Base-by-base conservation (phyloP, 2,888 invertebrate species). In the Parnassius orleans region DNA sequence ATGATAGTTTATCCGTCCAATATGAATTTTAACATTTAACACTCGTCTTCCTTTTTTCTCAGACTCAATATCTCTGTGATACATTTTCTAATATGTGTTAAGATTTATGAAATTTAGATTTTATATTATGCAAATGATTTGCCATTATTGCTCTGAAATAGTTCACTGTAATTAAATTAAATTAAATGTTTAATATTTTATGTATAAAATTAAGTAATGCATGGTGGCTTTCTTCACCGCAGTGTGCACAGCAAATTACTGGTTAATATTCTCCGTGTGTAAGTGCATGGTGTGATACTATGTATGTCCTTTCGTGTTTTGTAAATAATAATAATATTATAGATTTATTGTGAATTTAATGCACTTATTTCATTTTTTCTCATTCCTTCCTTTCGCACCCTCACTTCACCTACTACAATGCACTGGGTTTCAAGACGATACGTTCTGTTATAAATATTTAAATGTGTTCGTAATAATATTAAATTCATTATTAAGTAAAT, bases 251-350 rank as follows among this genome's bases (percentile, higher is more conserved):
- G 89, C 88, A 87, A 87, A 83, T 75, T 80, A 80, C 81, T 83
- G 80, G 78, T 82, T 82, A 70, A 79, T 79, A 79, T 79, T 83
- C 63, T 80, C 81, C 80, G 77, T 86, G 78, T 87, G 81, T 89
- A 87, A 90, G 90, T 92, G 92, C 92, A 92, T 92, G 92, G 89
- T 87, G 90, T 89, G 89, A 86, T 89, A 82, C 87, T 88, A 82
- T 86, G 79, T 86, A 81, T 77, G 71, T 73, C 70, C 71, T 74
- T 75, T 78, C 80, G 80, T 84, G 80, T 86, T 79, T 84, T 92
- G 88, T 92, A 90, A 89, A 90, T 89, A 91, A 87, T 89, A 84
- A 83, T 82, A 83, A 80, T 82, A 83, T 81, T 81, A 90, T 87
- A 90, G 83, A 87, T 80, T 80, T 82, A 85, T 86, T 88, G 81